Base-by-base conservation (phyloP, 2,113 vertebrate genomes). In the Camelus dromedarius region DNA sequence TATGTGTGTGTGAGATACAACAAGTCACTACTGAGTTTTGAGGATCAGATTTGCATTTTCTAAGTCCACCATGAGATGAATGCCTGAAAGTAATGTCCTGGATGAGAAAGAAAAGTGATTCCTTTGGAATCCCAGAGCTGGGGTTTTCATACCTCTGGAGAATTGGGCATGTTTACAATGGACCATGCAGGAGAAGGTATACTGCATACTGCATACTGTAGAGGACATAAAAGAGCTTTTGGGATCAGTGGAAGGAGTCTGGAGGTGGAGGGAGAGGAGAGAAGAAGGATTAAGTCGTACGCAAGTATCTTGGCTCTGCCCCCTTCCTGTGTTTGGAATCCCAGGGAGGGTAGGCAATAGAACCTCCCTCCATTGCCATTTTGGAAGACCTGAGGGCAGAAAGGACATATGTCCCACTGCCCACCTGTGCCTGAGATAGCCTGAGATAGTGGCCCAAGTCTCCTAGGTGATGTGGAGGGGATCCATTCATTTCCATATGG, bases 31-130 rank as follows among this genome's bases (percentile, higher is more conserved):
- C 3, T 88, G 30, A 54, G 35, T 26, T 93, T 18, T 82, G 46
- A 60, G 28, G 77, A 75, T 73, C 38, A 87, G 50, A 79, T 93
- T 16, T 91, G 76, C 28, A 67, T 82, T 87, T 90, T 67, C 70
- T 66, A 95, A 83, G 48, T 72, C 32, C 13, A 54, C 80, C 24
- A 15, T 20, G 58, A 84, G 24, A 42, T 35, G 38, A 72, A 76
- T 42, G 15, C 42, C 67, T 48, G 58, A 52, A 93, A 64, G 75
- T 30, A 70, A 77, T 5, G 84, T 42, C 14, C 38, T 83, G 72
- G n/a, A 38, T 20, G 67, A 89, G n/a, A 79, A 26, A 42, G 28
- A 38, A 83, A 50, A 28, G 15, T 2, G 24, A 73, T 24, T 70
- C 54, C 11, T 92, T 32, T 42, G 64, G 15, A 81, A 35, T 72